phyloP scores from a whole-genome alignment of 2,113 vertebrate species.

The Osmerus mordax region DNA sequence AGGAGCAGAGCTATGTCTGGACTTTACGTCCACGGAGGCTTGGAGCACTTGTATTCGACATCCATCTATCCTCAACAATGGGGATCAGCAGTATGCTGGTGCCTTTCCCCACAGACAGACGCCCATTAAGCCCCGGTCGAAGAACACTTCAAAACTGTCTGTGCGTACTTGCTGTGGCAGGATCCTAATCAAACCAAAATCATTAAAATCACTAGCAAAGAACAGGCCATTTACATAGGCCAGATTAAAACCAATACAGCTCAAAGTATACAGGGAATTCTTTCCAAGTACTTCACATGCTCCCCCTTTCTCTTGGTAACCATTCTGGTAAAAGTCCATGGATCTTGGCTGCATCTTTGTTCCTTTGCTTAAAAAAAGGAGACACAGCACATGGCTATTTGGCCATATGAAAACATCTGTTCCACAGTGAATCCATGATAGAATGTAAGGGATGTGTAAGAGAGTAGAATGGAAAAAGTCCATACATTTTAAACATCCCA shows the following conservation, averaged over 20 bases:
- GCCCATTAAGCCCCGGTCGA: constrained; percentile 12
- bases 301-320: constrained; percentile 16
- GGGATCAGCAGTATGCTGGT: constrained; percentile 8
- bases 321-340: background rate
- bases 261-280: constrained; percentile 27
- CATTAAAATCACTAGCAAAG: constrained; percentile 18
- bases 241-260: constrained; percentile 30
- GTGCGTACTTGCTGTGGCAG: constrained; percentile 6
- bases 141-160: background rate
- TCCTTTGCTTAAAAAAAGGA: no score
- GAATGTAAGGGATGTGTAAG: no score
- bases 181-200: background rate
- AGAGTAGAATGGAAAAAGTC: background rate
- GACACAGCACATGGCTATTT: no score
- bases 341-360: no score
- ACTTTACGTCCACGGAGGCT: background rate
- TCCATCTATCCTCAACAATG: constrained; percentile 16
- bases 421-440: no score
- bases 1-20: background rate
- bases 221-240: constrained; percentile 29
- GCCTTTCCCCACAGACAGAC: constrained; percentile 12
- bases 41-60: constrained; percentile 3
- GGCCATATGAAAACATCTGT: no score
- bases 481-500: constrained; percentile 37
- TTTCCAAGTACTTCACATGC: constrained; percentile 4